phyloP scores from a whole-genome alignment of 2,113 vertebrate species.

The Thalassarche chlororhynchos region DNA sequence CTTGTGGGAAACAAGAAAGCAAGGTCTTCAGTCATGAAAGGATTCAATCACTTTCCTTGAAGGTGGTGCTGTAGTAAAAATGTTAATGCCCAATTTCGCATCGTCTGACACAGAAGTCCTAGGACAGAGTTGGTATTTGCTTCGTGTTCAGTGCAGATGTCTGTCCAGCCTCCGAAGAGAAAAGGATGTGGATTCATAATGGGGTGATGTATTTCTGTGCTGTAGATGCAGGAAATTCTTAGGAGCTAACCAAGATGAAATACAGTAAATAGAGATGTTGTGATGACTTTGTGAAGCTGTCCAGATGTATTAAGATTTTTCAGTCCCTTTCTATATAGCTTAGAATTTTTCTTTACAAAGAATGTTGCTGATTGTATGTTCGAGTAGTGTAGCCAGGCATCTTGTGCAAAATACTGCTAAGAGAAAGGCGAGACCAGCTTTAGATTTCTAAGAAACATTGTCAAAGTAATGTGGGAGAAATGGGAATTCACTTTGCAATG shows the following conservation, averaged over 20 bases:
- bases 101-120: slow-evolving; percentile 42
- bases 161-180: neutral
- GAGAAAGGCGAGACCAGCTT: neutral
- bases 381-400: neutral
- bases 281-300: neutral
- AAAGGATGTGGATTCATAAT: slow-evolving; percentile 63
- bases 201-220: slow-evolving; percentile 65
- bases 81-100: slow-evolving; percentile 29
- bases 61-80: slow-evolving; percentile 57
- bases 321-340: neutral
- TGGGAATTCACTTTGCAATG: neutral
- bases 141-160: neutral
- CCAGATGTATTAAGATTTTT: neutral
- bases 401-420: neutral
- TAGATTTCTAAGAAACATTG: slow-evolving; percentile 1
- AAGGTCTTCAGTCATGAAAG: slow-evolving; percentile 18
- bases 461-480: slow-evolving; percentile 5
- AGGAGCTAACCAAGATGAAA: neutral
- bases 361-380: neutral
- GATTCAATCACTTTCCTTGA: slow-evolving; percentile 37
- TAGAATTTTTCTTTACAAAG: neutral
- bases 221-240: slow-evolving; percentile 8
- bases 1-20: slow-evolving; percentile 38
- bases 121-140: slow-evolving; percentile 38
- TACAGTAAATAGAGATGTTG: neutral